Conservation (phyloP, 2,797 vertebrate species). For the Rhynchotus rufescens region DNA sequence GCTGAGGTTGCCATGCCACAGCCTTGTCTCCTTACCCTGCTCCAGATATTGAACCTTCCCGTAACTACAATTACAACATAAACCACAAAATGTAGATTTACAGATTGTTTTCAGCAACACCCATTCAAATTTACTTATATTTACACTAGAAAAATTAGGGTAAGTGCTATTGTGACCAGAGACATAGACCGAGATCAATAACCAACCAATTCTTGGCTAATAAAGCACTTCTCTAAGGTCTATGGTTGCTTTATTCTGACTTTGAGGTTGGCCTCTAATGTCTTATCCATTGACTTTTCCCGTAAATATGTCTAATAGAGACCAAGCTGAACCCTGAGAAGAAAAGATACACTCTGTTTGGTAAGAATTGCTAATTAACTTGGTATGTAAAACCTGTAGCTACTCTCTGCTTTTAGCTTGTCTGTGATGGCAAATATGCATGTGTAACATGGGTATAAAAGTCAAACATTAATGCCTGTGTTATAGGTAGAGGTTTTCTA, state of each 20-base stretch:
- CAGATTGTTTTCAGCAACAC: slow-evolving; percentile 95
- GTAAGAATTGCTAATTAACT: slow-evolving; percentile 90
- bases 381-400: slow-evolving; percentile 85
- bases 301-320: slow-evolving; percentile 91
- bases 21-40: slow-evolving; percentile 93
- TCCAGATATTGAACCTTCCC: slow-evolving; percentile 99
- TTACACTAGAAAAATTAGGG: slow-evolving; percentile 99
- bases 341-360: slow-evolving; percentile 85
- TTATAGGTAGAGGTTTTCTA: slow-evolving; percentile 11
- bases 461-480: slow-evolving; percentile 24
- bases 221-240: slow-evolving; percentile 98
- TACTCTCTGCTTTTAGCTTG: slow-evolving; percentile 26
- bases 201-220: slow-evolving; percentile 97
- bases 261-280: slow-evolving; percentile 98
- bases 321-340: slow-evolving; percentile 81
- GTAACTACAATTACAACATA: slow-evolving; percentile 97
- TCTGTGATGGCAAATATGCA: slow-evolving; percentile 22
- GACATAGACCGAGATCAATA: slow-evolving; percentile 98
- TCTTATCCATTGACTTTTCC: slow-evolving; percentile 96
- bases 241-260: slow-evolving; percentile 92
- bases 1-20: slow-evolving; percentile 92
- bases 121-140: slow-evolving; percentile 99
- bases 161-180: slow-evolving; percentile 99
- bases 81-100: slow-evolving; percentile 96
- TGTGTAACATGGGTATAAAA: neutral